Conservation (phyloP, 2,797 vertebrate genomes). For the Chrysocyon brachyurus region DNA sequence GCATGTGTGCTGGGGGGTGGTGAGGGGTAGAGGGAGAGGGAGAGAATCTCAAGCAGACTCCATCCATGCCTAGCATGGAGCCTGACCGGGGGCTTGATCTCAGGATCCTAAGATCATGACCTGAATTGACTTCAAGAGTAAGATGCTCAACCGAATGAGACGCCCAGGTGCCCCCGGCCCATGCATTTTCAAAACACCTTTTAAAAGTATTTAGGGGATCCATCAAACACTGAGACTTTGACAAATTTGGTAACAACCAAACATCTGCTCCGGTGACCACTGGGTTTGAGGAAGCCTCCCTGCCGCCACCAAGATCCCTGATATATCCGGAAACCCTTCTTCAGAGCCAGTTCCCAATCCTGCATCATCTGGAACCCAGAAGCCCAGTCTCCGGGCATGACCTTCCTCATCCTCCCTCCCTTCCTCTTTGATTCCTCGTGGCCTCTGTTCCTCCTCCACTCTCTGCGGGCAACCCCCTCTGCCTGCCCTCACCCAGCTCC, state of each 20-base stretch:
- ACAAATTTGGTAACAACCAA: fast-evolving
- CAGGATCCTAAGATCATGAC: neutral
- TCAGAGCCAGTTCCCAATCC: neutral
- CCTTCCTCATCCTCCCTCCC: no score
- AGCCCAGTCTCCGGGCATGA: neutral
- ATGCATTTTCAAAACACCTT: neutral
- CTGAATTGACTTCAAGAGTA: neutral
- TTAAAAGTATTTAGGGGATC: neutral
- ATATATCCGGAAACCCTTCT: neutral
- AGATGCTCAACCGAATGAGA: neutral
- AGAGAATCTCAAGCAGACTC: neutral
- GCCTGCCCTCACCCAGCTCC: neutral
- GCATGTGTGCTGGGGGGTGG: neutral
- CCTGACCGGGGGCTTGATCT: no score
- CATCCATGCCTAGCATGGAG: no score
- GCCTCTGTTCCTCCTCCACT: neutral
- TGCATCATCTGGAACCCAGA: neutral
- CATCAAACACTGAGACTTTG: neutral
- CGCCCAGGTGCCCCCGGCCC: neutral
- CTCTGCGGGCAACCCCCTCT: neutral
- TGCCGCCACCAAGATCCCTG: no score
- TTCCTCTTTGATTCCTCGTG: neutral
- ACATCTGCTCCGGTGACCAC: neutral
- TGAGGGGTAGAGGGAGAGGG: neutral
- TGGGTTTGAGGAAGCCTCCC: neutral